Evolutionary conservation across 2,888 invertebrate species (phyloP).

Genomic region (Hecatera dysodea): DNA sequence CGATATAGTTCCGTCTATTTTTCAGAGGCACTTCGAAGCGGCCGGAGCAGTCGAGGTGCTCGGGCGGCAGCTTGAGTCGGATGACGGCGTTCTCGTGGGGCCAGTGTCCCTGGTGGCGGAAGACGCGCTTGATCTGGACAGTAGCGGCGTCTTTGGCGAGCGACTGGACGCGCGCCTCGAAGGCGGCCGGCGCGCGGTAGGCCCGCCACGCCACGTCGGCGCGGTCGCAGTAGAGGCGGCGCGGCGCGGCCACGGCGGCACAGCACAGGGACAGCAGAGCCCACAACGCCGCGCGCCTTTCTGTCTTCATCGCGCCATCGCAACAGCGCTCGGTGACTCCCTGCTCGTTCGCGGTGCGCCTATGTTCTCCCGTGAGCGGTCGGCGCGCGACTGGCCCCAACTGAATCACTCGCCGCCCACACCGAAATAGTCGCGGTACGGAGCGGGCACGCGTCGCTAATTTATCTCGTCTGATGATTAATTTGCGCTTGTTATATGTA

Average conservation of each 20-base stretch:
- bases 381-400: slow-evolving; percentile 87
- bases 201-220: slow-evolving; percentile 90
- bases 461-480: slow-evolving; percentile 85
- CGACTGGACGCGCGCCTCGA: slow-evolving; percentile 88
- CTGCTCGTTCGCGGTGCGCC: slow-evolving; percentile 67
- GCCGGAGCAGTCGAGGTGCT: slow-evolving; percentile 82
- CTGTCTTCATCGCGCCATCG: slow-evolving; percentile 89
- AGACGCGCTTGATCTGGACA: slow-evolving; percentile 84
- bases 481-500: slow-evolving; percentile 83
- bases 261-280: slow-evolving; percentile 83
- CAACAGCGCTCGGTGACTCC: slow-evolving; percentile 77
- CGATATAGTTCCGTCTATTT: slow-evolving; percentile 87
- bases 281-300: slow-evolving; percentile 89
- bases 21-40: slow-evolving; percentile 88
- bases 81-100: slow-evolving; percentile 83
- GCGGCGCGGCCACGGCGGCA: slow-evolving; percentile 81
- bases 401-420: slow-evolving; percentile 80
- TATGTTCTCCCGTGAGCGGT: slow-evolving; percentile 82
- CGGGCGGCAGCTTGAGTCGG: slow-evolving; percentile 80
- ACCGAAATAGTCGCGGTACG: slow-evolving; percentile 85
- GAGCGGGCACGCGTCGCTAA: slow-evolving; percentile 78
- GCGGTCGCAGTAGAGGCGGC: slow-evolving; percentile 89
- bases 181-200: slow-evolving; percentile 88
- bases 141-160: slow-evolving; percentile 85
- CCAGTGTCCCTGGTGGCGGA: slow-evolving; percentile 86